Evolutionary conservation across 2,113 vertebrate genomes (phyloP).

Genomic region (Agapornis roseicollis): DNA sequence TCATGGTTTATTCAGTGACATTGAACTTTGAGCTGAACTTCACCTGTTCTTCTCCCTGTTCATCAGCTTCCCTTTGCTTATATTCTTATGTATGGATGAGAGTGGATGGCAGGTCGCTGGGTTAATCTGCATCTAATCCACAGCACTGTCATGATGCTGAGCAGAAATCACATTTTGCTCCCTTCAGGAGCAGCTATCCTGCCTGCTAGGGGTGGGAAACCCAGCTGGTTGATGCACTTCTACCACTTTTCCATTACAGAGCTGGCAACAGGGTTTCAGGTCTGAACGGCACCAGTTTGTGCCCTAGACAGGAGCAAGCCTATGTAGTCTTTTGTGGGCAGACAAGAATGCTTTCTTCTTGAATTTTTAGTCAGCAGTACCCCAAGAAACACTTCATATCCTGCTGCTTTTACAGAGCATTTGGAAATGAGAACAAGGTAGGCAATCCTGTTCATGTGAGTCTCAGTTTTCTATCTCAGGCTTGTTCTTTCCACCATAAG

Average conservation of each 20-base stretch:
- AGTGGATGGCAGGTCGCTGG: conserved; percentile 20
- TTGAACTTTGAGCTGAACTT: conserved; percentile 44
- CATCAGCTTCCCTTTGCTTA: conserved; percentile 26
- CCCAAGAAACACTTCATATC: not conserved
- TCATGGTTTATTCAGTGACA: not conserved
- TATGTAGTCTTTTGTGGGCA: not conserved
- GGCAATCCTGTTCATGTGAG: not conserved
- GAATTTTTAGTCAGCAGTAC: not conserved
- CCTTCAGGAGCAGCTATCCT: not conserved
- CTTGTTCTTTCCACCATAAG: not conserved
- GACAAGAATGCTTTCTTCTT: not conserved
- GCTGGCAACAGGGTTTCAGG: not conserved
- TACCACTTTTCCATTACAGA: not conserved
- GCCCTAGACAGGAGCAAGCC: not conserved
- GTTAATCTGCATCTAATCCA: conserved; percentile 57
- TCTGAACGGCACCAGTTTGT: not conserved
- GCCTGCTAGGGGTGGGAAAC: not conserved
- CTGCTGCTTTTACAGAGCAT: not conserved
- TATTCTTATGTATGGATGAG: not conserved
- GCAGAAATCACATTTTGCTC: not conserved
- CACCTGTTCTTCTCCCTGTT: conserved; percentile 3
- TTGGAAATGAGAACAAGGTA: not conserved
- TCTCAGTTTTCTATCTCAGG: conserved; percentile 7
- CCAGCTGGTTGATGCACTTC: not conserved
- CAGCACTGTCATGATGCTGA: not conserved